A percentile compares a stretch with the other conserved stretches of the same genome.
These are phyloP conservation scores for Anas bahamensis DNA, from an alignment of 2,797 vertebrate genomes.

Conservation along the genomic window DNA sequence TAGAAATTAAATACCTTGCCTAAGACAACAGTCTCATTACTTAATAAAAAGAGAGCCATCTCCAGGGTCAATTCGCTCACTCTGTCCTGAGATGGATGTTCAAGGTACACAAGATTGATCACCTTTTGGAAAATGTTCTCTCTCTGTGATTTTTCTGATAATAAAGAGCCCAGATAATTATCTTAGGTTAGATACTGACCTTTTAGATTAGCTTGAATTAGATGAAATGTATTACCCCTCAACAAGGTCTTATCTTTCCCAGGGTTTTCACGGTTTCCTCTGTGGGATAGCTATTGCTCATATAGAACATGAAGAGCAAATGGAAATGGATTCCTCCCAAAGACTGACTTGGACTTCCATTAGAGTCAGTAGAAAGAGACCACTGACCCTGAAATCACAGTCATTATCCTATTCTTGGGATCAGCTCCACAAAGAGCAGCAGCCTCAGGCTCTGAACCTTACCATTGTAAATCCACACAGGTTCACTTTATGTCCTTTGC, in stretches of 20 bases:
- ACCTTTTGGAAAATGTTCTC: not conserved
- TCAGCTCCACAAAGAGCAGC: not conserved
- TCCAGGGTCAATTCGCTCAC: not conserved
- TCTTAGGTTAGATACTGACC: not conserved
- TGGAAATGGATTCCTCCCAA: not conserved
- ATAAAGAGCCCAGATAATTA: not conserved
- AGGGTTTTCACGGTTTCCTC: not conserved
- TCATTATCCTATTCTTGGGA: not conserved
- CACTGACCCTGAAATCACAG: not conserved
- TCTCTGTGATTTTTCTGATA: not conserved
- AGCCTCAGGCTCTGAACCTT: not conserved
- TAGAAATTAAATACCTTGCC: not conserved
- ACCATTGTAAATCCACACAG: not conserved
- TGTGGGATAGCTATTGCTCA: not conserved
- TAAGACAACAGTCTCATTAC: not conserved
- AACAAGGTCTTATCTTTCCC: not conserved
- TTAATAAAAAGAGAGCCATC: not conserved
- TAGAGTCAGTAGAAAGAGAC: not conserved
- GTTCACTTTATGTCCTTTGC: not conserved
- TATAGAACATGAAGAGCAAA: not conserved
- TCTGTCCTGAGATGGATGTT: not conserved
- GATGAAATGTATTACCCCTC: not conserved
- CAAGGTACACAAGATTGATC: not conserved
- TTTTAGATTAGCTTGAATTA: not conserved
- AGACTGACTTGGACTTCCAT: not conserved